These are phyloP conservation scores for Zosterops hypoxanthus DNA, from an alignment of 2,113 vertebrate genomes.

Conservation along the genomic window DNA sequence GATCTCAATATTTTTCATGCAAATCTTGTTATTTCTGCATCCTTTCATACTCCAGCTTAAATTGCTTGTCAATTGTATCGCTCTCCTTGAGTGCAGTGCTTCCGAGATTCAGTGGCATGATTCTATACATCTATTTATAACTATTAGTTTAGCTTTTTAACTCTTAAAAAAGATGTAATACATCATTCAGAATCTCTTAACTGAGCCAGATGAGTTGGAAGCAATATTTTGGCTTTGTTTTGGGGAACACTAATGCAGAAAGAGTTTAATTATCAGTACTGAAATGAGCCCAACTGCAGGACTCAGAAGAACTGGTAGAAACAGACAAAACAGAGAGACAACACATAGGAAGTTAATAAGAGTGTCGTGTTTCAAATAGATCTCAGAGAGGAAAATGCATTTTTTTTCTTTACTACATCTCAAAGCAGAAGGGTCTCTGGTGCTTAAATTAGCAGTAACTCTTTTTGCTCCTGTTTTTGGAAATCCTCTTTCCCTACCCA, in stretches of 20 bases:
- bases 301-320: not conserved
- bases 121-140: slow-evolving; percentile 81
- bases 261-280: slow-evolving; percentile 41
- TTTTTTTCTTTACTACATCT: not conserved
- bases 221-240: not conserved
- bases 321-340: not conserved
- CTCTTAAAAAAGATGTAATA: slow-evolving; percentile 64
- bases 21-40: slow-evolving; percentile 84
- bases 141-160: slow-evolving; percentile 70
- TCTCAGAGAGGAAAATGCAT: not conserved
- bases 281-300: not conserved
- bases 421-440: not conserved
- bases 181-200: slow-evolving; percentile 59
- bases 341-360: not conserved
- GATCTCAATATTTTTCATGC: slow-evolving; percentile 84
- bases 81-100: slow-evolving; percentile 72
- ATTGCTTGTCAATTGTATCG: slow-evolving; percentile 80
- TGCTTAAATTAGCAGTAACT: not conserved
- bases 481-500: not conserved
- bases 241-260: slow-evolving; percentile 1
- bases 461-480: not conserved
- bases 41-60: slow-evolving; percentile 78
- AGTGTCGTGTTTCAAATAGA: not conserved
- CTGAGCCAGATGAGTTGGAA: slow-evolving; percentile 55
- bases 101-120: slow-evolving; percentile 71